Base-by-base conservation (phyloP, 37 sponge, comb jelly and placozoan species). In the Crambe crambe region DNA sequence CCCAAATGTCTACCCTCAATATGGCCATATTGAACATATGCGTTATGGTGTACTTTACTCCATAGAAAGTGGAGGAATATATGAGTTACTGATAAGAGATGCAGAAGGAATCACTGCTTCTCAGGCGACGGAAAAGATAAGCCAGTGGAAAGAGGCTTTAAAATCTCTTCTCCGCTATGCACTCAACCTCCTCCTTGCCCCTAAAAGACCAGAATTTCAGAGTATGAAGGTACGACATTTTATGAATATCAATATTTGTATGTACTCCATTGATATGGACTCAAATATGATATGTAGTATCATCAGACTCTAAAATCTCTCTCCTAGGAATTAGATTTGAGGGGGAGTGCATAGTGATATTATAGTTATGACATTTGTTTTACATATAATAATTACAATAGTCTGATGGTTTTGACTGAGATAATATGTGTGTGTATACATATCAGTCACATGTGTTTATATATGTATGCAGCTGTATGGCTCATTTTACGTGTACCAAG, bases 161-260 rank as follows among this genome's bases (percentile, higher is more conserved):
- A 77, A 70, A n/a, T 15, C 74, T 60, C 79, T 88, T 31, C 51
- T 78, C 3, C 61, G 78, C 26, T 88, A 88, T 61, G 78, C 78
- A 32, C 64, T 82, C 23, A 82, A 88, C 56, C 59, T 88, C 17
- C 42, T 78, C 3, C 40, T 82, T 26, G 79, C 79, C 21, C 89
- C 89, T n/a, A 82, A 88, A 2, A 37, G 83, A 54, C 67, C 78
- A 30, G 89, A 88, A 34, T 77, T 88, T 25, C 57, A 42, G 67
- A 40, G 42, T 31, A 62, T 88, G 38, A 88, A 82, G 64, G 89
- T 88, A 23, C 23, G 81, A 3, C 44, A 64, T 34, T 37, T 26
- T 34, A 68, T 36, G 38, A 31, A 37, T 68, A 9, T 68, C n/a
- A n/a, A 18, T 68, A 6, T 68, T 4, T 68, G 9, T 36, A 32